Base-by-base conservation (phyloP, 2,113 vertebrate genomes). In the Rana temporaria region DNA sequence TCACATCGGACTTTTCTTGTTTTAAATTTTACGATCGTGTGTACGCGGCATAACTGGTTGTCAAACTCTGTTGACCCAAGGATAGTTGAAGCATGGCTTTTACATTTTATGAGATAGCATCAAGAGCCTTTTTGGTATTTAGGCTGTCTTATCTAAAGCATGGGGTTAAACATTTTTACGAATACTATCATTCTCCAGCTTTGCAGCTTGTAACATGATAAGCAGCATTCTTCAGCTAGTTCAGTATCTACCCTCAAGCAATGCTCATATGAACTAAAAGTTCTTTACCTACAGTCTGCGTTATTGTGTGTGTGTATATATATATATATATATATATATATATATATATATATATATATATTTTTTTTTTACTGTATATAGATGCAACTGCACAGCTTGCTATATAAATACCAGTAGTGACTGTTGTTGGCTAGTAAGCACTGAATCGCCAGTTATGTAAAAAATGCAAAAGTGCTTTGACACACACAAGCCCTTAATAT, bases 401-500 rank as follows among this genome's bases (percentile, higher is more conserved):
- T 48, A 48, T 48, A 48, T 48, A 48, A 26, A 24, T 63, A 63
- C 60, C 14, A 42, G 7, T 60, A 6, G 72, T n/a, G 34, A 15
- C 72, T 18, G 30, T 22, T 14, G 14, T 16, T 62, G 56, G 32
- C 55, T 42, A 26, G 5, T 55, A 34, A 52, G 24, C 11, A 38
- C 2, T 30, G 19, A 78, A 62, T 22, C 71, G 26, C 12, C 32
- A 4, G 48, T 78, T 81, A 84, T 56, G 48, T 57, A 68, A 87
- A 89, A 88, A 90, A 86, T 85, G 85, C 57, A 73, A 80, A 60
- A 87, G 77, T 76, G 32, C 73, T 7, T 15, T 12, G 57, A 86
- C 79, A 42, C 60, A 19, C 38, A 57, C 56, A 87, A 75, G 84
- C 87, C 1, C 6, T 79, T 86, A 83, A 88, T 90, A 88, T 87